Conservation (phyloP, 1,140 invertebrate genomes). For the Drusus annulatus region DNA sequence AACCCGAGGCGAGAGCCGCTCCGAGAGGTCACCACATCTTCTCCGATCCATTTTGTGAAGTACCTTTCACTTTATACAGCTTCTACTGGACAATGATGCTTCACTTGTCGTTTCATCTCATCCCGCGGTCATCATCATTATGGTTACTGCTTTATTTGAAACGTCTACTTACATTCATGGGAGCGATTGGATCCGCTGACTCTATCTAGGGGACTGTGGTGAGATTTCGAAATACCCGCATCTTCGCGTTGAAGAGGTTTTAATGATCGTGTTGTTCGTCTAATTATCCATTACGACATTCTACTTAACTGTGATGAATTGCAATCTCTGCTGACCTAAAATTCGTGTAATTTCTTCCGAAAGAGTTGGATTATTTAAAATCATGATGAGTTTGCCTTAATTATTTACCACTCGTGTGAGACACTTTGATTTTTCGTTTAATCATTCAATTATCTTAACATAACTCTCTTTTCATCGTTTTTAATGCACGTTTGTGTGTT, state of each 20-base stretch:
- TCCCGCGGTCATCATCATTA: conserved; percentile 26
- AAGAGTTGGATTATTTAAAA: no score
- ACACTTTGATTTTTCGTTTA: no score
- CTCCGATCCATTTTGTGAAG: conserved; percentile 16
- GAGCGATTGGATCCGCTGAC: background rate
- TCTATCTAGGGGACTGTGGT: background rate
- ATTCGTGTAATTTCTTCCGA: no score
- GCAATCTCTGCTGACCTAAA: no score
- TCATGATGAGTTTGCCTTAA: no score
- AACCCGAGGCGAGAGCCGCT: conserved; percentile 7
- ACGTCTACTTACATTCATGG: background rate
- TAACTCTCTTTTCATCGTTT: no score
- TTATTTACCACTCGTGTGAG: no score
- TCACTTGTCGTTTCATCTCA: background rate
- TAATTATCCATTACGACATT: background rate
- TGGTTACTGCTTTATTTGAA: background rate
- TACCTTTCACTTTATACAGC: conserved; percentile 26
- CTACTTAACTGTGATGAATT: background rate
- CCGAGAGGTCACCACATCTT: conserved; percentile 30
- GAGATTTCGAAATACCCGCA: conserved; percentile 1
- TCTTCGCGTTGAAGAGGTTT: conserved; percentile 5
- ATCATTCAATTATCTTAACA: no score
- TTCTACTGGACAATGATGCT: background rate
- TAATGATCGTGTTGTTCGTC: background rate
- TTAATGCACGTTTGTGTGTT: no score